phyloP scores from a whole-genome alignment of 2,888 invertebrate genomes.

The Rhingia rostrata region DNA sequence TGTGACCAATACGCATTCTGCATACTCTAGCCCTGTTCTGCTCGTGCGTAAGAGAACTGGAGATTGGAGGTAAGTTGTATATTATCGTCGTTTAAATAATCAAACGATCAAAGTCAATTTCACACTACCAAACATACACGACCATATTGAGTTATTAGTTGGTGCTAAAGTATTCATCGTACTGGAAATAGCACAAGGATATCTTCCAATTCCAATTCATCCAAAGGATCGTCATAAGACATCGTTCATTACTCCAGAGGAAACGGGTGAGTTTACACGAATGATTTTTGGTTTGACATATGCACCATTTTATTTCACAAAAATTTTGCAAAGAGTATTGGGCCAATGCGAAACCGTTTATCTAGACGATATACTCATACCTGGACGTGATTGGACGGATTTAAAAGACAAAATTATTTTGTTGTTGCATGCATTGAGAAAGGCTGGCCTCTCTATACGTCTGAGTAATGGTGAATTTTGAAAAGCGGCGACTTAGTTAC shows the following conservation, averaged over 20 bases:
- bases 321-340: constrained; percentile 22
- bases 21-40: not conserved
- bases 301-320: constrained; percentile 41
- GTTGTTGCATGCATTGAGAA: constrained; percentile 1
- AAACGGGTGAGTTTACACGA: constrained; percentile 37
- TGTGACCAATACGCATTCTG: not conserved
- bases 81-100: not conserved
- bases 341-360: constrained; percentile 18
- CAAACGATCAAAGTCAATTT: not conserved
- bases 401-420: constrained; percentile 7
- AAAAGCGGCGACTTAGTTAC: constrained; percentile 9
- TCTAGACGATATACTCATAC: constrained; percentile 23
- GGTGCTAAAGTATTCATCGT: constrained; percentile 13
- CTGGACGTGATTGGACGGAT: constrained; percentile 11
- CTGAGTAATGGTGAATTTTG: constrained; percentile 8
- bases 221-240: constrained; percentile 25
- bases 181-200: constrained; percentile 30
- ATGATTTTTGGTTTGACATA: constrained; percentile 41
- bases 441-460: not conserved
- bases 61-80: not conserved
- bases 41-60: not conserved
- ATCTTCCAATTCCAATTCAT: constrained; percentile 23
- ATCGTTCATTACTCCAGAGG: constrained; percentile 38
- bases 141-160: constrained; percentile 18
- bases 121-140: constrained; percentile 7